Evolutionary conservation across 2,888 invertebrate species (phyloP).

Genomic region (Oligia strigilis): DNA sequence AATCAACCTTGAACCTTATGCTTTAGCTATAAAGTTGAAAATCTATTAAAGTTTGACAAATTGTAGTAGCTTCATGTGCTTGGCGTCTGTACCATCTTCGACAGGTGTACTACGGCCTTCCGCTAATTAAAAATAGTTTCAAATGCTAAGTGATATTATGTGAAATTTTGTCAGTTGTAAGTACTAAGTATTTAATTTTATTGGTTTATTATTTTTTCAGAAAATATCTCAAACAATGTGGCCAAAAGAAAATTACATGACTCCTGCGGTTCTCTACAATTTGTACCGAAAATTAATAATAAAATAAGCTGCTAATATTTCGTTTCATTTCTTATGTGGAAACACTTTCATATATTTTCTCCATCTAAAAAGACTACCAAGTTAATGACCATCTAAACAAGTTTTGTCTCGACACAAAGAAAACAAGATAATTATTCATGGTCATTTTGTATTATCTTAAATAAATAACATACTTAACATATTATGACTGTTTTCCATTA

Average conservation of each 20-base stretch:
- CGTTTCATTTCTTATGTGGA: neutral
- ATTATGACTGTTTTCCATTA: no score
- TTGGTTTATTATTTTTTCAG: slow-evolving; percentile 74
- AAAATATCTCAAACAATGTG: slow-evolving; percentile 85
- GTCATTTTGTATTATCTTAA: slow-evolving; percentile 36
- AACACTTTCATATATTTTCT: neutral
- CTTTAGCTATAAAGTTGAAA: no score
- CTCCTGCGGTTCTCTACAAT: slow-evolving; percentile 81
- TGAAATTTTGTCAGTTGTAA: neutral
- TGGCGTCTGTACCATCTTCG: neutral
- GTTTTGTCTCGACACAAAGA: slow-evolving; percentile 25
- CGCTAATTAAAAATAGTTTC: neutral
- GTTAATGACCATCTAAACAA: slow-evolving; percentile 4
- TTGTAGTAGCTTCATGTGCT: no score
- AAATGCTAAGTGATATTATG: neutral
- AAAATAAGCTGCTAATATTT: slow-evolving; percentile 76
- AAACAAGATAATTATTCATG: slow-evolving; percentile 47
- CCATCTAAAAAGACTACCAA: slow-evolving; percentile 20
- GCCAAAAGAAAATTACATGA: slow-evolving; percentile 83
- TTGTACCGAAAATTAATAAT: slow-evolving; percentile 84
- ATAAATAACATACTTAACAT: slow-evolving; percentile 22
- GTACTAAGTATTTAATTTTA: neutral
- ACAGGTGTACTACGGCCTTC: neutral
- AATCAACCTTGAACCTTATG: no score
- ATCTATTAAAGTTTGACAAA: no score